Percentiles rank a stretch among this genome's conserved stretches.
Conservation (phyloP, 2,888 invertebrate genomes). For the Resseliella maxima region DNA sequence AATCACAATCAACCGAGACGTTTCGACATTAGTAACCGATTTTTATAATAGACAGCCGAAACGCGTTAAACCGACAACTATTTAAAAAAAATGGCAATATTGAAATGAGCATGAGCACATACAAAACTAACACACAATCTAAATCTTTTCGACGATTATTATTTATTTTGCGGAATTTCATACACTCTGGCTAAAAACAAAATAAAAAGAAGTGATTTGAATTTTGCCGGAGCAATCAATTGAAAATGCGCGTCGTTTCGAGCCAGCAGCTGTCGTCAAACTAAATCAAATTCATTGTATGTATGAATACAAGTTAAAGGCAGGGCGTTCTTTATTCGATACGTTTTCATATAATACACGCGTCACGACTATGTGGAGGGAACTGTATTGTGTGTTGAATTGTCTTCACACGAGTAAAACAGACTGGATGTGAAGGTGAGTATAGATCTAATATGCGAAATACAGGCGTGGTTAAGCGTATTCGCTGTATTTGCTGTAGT, state of each 20-base stretch:
- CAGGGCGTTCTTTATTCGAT: neutral
- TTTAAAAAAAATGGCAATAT: no score
- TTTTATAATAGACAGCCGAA: neutral
- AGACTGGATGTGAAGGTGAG: neutral
- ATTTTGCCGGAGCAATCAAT: conserved; percentile 5
- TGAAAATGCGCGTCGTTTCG: conserved; percentile 61
- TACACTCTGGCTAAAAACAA: no score
- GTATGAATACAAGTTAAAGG: conserved; percentile 17
- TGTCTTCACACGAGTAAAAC: neutral
- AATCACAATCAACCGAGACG: no score
- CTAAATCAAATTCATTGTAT: conserved; percentile 58
- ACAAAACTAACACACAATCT: no score
- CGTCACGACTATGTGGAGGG: neutral
- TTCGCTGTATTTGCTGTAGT: neutral
- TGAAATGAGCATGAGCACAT: no score
- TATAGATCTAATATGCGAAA: neutral
- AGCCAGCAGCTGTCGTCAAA: conserved; percentile 63
- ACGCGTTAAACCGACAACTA: no score
- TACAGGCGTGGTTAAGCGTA: conserved; percentile 9
- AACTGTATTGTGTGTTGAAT: no score
- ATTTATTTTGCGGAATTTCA: no score
- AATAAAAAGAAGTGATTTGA: neutral
- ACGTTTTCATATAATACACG: neutral
- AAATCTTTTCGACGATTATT: no score
- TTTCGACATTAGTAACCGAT: no score